These are phyloP conservation scores for Vanacampus margaritifer DNA, from an alignment of 2,113 vertebrate species.

Conservation along the genomic window DNA sequence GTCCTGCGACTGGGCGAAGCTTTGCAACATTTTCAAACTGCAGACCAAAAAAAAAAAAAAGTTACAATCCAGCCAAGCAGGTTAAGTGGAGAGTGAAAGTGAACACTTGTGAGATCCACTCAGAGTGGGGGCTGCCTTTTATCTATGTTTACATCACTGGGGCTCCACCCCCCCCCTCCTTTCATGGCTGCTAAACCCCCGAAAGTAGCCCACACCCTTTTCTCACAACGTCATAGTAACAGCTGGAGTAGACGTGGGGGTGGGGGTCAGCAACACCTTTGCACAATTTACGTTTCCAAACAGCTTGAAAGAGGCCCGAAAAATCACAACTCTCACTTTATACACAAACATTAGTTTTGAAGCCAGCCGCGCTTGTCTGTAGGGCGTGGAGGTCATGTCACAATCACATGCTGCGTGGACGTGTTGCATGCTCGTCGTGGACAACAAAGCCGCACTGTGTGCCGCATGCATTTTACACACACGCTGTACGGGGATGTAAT, in stretches of 20 bases:
- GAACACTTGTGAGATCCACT: slow-evolving; percentile 17
- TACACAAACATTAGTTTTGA: not conserved
- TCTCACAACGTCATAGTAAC: slow-evolving; percentile 53
- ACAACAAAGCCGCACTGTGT: slow-evolving; percentile 60
- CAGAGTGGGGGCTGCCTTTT: slow-evolving; percentile 11
- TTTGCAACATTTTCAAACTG: slow-evolving; percentile 66
- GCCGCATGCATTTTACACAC: not conserved
- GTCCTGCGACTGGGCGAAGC: slow-evolving; percentile 67
- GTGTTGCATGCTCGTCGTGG: slow-evolving; percentile 17
- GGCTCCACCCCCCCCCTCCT: slow-evolving; percentile 24
- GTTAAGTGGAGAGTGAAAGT: slow-evolving; percentile 37
- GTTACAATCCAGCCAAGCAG: slow-evolving; percentile 13
- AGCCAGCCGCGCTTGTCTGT: not conserved
- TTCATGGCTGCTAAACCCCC: slow-evolving; percentile 6
- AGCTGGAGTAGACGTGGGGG: slow-evolving; percentile 36
- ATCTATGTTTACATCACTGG: slow-evolving; percentile 54
- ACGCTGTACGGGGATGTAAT: too few relatives aligned
- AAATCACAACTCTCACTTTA: not conserved
- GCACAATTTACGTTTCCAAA: slow-evolving; percentile 19
- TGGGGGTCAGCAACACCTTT: slow-evolving; percentile 20
- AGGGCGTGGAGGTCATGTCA: slow-evolving; percentile 5
- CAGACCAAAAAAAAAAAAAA: slow-evolving; percentile 12
- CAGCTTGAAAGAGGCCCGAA: not conserved
- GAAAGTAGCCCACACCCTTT: not conserved
- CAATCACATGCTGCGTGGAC: slow-evolving; percentile 14